Evolutionary conservation across 2,113 vertebrate genomes (phyloP).

Genomic region (Rissa tridactyla): DNA sequence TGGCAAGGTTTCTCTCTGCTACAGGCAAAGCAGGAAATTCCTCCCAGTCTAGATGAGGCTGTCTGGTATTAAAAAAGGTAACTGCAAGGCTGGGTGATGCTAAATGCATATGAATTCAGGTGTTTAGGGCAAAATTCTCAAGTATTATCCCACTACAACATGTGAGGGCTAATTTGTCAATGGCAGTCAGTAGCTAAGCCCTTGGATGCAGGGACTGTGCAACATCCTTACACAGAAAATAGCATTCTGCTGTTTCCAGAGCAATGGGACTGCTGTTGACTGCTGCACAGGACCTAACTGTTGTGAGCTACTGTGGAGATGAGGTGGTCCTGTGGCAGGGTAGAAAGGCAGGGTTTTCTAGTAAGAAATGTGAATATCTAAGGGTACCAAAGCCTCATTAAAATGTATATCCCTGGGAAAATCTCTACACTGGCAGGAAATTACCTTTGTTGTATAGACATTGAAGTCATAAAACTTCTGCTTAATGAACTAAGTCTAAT

Average conservation of each 20-base stretch:
- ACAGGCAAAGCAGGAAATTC: background rate
- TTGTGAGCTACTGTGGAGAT: background rate
- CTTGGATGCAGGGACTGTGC: background rate
- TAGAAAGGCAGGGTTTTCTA: background rate
- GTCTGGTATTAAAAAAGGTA: background rate
- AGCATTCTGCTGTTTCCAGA: background rate
- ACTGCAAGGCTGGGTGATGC: background rate
- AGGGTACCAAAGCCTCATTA: background rate
- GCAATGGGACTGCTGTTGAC: background rate
- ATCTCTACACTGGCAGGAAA: background rate
- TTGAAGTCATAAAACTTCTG: background rate
- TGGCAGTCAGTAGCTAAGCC: background rate
- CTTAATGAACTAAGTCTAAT: background rate
- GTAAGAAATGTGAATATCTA: background rate
- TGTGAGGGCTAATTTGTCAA: background rate
- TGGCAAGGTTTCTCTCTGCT: background rate
- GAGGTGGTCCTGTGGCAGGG: background rate
- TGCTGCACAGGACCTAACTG: background rate
- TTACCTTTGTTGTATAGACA: background rate
- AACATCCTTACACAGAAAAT: background rate
- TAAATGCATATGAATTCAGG: background rate
- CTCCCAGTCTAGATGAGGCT: background rate
- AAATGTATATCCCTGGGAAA: background rate
- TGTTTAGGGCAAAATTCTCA: background rate
- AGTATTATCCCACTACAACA: background rate